phyloP scores from a whole-genome alignment of 2,888 invertebrate species.

The Athalia rosae region DNA sequence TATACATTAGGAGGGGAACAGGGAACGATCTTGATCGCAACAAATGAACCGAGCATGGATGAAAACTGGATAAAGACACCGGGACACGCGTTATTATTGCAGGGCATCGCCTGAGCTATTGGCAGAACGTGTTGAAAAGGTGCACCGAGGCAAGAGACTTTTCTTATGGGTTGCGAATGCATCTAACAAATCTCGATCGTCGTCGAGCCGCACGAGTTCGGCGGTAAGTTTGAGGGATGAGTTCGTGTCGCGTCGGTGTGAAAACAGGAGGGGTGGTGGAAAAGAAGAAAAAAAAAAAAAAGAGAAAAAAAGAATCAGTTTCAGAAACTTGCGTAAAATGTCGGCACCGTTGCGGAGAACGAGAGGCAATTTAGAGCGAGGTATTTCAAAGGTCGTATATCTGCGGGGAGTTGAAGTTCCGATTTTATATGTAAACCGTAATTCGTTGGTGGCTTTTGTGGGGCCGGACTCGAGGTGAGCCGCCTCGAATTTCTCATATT shows the following conservation, averaged over 20 bases:
- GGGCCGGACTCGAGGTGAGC: not conserved
- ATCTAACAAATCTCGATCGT: constrained; percentile 30
- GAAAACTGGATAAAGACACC: constrained; percentile 48
- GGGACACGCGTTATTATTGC: constrained; percentile 55
- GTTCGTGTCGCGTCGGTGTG: too few species aligned
- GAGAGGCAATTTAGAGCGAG: constrained; percentile 60
- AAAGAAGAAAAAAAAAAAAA: constrained; percentile 32
- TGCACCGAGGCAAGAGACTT: constrained; percentile 58
- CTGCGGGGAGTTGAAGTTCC: constrained; percentile 54
- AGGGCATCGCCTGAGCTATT: constrained; percentile 4
- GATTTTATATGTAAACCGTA: constrained; percentile 5
- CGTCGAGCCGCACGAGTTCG: not conserved
- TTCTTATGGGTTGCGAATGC: constrained; percentile 32
- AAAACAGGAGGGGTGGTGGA: too few species aligned
- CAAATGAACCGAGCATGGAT: constrained; percentile 59
- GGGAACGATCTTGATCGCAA: constrained; percentile 59
- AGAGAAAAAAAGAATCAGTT: constrained; percentile 46
- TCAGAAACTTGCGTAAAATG: constrained; percentile 7
- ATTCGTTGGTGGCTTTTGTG: constrained; percentile 15
- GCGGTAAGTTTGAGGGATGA: too few species aligned
- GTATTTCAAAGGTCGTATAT: constrained; percentile 53
- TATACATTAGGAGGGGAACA: constrained; percentile 52
- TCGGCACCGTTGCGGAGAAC: constrained; percentile 54
- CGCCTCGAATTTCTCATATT: constrained; percentile 10
- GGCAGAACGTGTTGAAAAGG: constrained; percentile 52